Evolutionary conservation across 2,888 invertebrate species (phyloP), one percentile per base, ranked within the genome.

Genomic region (Drosophila mettleri): DNA sequence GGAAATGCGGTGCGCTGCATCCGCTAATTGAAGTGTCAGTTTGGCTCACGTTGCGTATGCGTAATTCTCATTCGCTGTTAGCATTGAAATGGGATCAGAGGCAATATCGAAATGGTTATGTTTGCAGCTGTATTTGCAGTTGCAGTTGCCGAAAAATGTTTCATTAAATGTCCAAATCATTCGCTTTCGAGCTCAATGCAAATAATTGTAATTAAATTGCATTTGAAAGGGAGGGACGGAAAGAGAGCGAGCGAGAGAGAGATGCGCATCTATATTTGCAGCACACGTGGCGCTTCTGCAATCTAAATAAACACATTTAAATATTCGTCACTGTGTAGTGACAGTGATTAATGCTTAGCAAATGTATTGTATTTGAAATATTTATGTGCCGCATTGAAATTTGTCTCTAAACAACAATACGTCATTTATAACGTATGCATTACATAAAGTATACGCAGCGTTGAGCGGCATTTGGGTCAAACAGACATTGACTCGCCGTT

Each of bases 11-110:
- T 71, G 36, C 29, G 45, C 65, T 63, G 64, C 80, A 63, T 57
- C 57, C 51, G 69, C 86, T 82, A 83, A 83, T 83, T 83, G 71
- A 74, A 69, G 74, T 72, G 61, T 48, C 63, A 38, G 36, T 10
- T 48, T 0, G 46, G 8, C 36, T 9, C 57, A 62, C 66, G 38
- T 14, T 60, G 57, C 67, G 82, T 81, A 85, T 85, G 64, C 69
- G 67, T 63, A 71, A 76, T 68, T 60, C 12, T 12, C 5, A 46
- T 38, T 34, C 46, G 31, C 33, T 41, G 27, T 2, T 52, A 1
- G 29, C 34, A 27, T 10, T 16, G 39, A 33, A 24, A 61, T 46
- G 6, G 22, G 7, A 10, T 29, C 20, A 34, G 18, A 31, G 31
- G 18, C 3, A 14, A 31, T 5, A n/a, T 10, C 7, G 34, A 22